Percentiles rank a stretch among this genome's conserved stretches.
Conservation (phyloP, 2,888 invertebrate species). For the Anoncus sp. region DNA sequence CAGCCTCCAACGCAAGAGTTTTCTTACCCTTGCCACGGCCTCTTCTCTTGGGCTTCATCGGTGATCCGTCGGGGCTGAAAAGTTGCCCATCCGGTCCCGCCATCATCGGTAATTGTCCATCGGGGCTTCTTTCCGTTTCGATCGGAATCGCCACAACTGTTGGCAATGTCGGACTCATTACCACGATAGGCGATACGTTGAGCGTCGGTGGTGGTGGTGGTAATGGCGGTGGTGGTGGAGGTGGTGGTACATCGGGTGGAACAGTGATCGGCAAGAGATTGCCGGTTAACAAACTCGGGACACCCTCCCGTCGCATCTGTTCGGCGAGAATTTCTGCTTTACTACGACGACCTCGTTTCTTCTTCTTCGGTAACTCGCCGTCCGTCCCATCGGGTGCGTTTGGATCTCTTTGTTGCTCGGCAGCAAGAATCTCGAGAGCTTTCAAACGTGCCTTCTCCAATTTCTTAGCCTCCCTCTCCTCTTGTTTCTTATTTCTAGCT, state of each 20-base stretch:
- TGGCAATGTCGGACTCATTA: slow-evolving; percentile 67
- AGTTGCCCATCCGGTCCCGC: slow-evolving; percentile 74
- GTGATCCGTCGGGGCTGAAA: slow-evolving; percentile 78
- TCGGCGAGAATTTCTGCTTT: slow-evolving; percentile 82
- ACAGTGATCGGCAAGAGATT: slow-evolving; percentile 60
- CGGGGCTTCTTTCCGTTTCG: slow-evolving; percentile 80
- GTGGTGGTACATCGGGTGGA: slow-evolving; percentile 65
- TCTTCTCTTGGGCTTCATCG: slow-evolving; percentile 80
- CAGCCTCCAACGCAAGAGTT: slow-evolving; percentile 81
- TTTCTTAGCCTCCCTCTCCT: slow-evolving; percentile 80
- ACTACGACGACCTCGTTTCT: slow-evolving; percentile 81
- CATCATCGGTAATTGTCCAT: slow-evolving; percentile 71
- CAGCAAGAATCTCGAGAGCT: slow-evolving; percentile 80
- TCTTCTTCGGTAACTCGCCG: slow-evolving; percentile 80
- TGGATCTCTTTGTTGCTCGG: slow-evolving; percentile 76
- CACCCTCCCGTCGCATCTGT: slow-evolving; percentile 81
- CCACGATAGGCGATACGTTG: slow-evolving; percentile 66
- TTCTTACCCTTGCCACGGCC: slow-evolving; percentile 82
- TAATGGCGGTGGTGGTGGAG: too few species aligned
- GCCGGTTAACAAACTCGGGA: slow-evolving; percentile 68
- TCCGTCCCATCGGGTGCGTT: slow-evolving; percentile 78
- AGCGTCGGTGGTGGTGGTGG: too few species aligned
- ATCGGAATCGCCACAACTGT: slow-evolving; percentile 76
- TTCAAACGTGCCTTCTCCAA: slow-evolving; percentile 80
- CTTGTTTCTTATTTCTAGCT: slow-evolving; percentile 80